Evolutionary conservation across 2,888 invertebrate genomes (phyloP).

Genomic region (Cephonodes hylas): DNA sequence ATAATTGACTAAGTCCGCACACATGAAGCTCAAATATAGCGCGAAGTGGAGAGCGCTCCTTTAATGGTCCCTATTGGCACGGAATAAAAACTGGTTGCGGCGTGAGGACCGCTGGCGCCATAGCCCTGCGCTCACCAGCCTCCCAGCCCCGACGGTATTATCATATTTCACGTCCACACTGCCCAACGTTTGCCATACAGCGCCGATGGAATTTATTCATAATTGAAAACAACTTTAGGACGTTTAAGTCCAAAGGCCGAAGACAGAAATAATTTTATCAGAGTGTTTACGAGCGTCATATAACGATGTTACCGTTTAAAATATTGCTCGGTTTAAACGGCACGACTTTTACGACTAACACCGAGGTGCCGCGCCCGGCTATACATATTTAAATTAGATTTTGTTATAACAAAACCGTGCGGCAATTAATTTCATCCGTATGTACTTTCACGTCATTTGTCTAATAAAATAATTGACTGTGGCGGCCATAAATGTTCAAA

Average conservation of each 20-base stretch:
- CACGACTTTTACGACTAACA: conserved; percentile 5
- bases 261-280: conserved; percentile 38
- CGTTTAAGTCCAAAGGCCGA: conserved; percentile 28
- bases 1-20: conserved; percentile 15
- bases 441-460: not conserved
- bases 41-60: conserved; percentile 56
- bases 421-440: not conserved
- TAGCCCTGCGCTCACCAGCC: conserved; percentile 47
- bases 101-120: conserved; percentile 68
- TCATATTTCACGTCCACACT: conserved; percentile 70
- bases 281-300: conserved; percentile 30
- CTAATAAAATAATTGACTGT: not conserved
- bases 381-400: conserved; percentile 3
- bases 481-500: not conserved
- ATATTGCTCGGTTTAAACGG: conserved; percentile 7
- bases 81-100: conserved; percentile 64
- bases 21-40: conserved; percentile 16
- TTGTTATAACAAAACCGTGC: conserved; percentile 3
- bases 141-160: no score
- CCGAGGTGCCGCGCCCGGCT: not conserved
- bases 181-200: conserved; percentile 49
- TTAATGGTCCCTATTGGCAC: conserved; percentile 61
- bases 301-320: conserved; percentile 2
- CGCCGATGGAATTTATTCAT: conserved; percentile 41
- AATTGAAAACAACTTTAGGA: conserved; percentile 41